phyloP scores from a whole-genome alignment of 2,797 vertebrate genomes.

The Aphelocoma californica region DNA sequence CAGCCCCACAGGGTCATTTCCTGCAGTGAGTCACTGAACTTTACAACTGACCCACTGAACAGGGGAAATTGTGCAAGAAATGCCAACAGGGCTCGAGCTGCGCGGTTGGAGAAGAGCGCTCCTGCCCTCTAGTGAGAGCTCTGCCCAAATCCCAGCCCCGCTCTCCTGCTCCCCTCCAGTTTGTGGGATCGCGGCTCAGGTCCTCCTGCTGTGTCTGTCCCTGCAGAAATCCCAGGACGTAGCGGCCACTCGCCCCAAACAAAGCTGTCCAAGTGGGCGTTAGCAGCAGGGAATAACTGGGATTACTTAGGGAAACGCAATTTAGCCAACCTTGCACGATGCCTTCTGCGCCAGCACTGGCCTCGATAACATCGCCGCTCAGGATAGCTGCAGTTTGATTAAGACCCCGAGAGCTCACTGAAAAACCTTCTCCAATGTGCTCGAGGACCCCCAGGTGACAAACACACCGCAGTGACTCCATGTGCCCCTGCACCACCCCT shows the following conservation, averaged over 20 bases:
- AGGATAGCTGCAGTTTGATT: not conserved
- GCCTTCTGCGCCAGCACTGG: not conserved
- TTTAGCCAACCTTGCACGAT: not conserved
- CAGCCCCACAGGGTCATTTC: not conserved
- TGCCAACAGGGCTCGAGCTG: rapidly evolving
- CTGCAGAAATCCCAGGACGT: not conserved
- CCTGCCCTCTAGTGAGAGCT: constrained; percentile 62
- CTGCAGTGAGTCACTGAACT: not conserved
- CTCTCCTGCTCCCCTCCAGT: rapidly evolving
- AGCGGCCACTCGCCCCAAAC: not conserved
- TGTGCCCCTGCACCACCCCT: not conserved
- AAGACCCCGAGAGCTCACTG: not conserved
- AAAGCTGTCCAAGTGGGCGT: not conserved
- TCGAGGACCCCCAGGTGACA: not conserved
- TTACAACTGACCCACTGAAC: not conserved
- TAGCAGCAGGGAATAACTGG: not conserved
- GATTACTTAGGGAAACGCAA: not conserved
- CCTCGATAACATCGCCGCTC: rapidly evolving
- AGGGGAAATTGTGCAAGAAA: not conserved
- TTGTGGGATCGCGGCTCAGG: not conserved
- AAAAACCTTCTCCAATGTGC: not conserved
- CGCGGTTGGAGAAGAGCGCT: not conserved
- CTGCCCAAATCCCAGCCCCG: not conserved
- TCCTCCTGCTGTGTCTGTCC: not conserved
- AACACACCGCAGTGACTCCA: rapidly evolving